Conservation (phyloP, 2,797 vertebrate species). For the Acipenser oxyrinchus region DNA sequence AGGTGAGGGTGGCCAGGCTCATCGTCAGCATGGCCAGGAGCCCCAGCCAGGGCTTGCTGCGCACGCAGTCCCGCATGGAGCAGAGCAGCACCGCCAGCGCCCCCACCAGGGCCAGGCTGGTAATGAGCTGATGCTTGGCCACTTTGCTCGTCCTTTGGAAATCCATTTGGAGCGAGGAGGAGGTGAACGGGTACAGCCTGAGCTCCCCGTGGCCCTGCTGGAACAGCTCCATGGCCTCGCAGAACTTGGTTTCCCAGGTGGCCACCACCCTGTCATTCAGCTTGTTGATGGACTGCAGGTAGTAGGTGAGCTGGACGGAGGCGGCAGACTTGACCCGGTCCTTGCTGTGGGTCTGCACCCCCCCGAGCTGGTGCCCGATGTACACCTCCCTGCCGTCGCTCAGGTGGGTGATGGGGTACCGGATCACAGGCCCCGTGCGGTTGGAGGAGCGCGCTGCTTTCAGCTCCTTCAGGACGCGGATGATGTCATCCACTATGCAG, state of each 20-base stretch:
- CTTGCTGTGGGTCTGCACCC: conserved; percentile 79
- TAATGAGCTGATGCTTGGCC: conserved; percentile 82
- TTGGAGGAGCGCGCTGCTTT: conserved; percentile 76
- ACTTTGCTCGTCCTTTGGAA: conserved; percentile 93
- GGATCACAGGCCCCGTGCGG: conserved; percentile 70
- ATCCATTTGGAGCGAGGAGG: conserved; percentile 89
- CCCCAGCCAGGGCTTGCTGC: conserved; percentile 95
- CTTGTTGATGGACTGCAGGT: conserved; percentile 83
- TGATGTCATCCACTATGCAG: conserved; percentile 95
- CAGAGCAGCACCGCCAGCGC: conserved; percentile 87
- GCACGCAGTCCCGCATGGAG: conserved; percentile 97
- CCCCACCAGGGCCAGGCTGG: conserved; percentile 79
- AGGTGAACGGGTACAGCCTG: conserved; percentile 86
- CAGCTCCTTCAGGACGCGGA: conserved; percentile 90
- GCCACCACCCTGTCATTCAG: conserved; percentile 87
- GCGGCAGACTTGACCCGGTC: conserved; percentile 85
- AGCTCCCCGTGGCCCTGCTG: conserved; percentile 76
- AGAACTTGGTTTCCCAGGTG: conserved; percentile 91
- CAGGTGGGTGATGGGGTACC: conserved; percentile 89
- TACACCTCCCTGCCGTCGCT: conserved; percentile 88
- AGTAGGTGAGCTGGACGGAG: conserved; percentile 95
- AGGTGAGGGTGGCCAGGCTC: conserved; percentile 87
- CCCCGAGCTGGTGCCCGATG: conserved; percentile 93
- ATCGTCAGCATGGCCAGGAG: conserved; percentile 87
- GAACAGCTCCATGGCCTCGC: conserved; percentile 75